Percentiles rank a stretch among this genome's conserved stretches.
These are phyloP conservation scores for Octomys mimax DNA, from an alignment of 2,797 vertebrate genomes.

Conservation along the genomic window DNA sequence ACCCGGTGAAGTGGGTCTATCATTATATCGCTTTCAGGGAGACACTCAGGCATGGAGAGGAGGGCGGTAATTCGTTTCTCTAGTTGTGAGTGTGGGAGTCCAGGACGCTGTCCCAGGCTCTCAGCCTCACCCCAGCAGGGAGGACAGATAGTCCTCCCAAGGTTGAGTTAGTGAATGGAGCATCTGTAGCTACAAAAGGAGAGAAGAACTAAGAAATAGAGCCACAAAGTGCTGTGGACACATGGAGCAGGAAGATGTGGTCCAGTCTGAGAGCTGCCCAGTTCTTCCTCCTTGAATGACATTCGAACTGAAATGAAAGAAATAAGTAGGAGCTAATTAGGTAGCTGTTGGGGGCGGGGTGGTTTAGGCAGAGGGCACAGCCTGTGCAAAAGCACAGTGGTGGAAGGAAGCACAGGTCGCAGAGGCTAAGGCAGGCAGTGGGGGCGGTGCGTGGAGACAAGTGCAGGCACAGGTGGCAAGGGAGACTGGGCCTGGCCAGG, in stretches of 20 bases:
- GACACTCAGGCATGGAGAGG: neutral
- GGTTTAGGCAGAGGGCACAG: neutral
- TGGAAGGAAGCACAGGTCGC: neutral
- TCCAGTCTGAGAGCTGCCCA: neutral
- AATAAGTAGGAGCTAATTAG: neutral
- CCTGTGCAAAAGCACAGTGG: conserved; percentile 15
- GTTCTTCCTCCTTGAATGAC: conserved; percentile 28
- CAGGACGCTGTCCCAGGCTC: neutral
- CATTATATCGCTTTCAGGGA: neutral
- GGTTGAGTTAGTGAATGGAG: neutral
- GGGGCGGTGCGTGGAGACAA: neutral
- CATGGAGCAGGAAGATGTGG: neutral
- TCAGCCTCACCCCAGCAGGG: neutral
- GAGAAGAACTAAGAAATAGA: neutral
- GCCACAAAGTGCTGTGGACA: neutral
- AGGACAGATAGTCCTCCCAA: neutral
- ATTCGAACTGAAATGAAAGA: conserved; percentile 64
- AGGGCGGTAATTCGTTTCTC: neutral
- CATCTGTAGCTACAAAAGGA: neutral
- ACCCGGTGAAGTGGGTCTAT: neutral
- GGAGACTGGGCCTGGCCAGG: neutral
- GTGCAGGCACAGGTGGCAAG: neutral
- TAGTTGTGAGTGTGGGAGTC: neutral
- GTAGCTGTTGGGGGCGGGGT: neutral
- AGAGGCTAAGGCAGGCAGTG: neutral